Base-by-base conservation (phyloP, 1,140 invertebrate species). In the Drosophila paulistorum region DNA sequence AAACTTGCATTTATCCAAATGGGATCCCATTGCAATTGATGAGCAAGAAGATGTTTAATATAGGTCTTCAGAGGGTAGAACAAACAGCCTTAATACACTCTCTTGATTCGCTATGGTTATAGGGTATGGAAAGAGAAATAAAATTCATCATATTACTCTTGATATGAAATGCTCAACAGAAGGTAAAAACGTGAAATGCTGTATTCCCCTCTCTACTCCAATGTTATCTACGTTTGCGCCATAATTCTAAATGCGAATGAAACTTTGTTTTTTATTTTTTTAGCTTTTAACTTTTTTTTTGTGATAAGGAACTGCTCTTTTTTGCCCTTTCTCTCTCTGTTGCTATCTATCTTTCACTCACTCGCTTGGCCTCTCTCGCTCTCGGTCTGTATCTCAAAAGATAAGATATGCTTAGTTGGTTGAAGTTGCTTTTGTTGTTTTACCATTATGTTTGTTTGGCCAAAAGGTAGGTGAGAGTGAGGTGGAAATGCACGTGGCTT, bases 211-310 rank as follows among this genome's bases (percentile, higher is more conserved):
- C 17, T 51, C 11, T 9, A 17, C 14, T 74, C 65, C 30, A 68
- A 59, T 70, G 72, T 87, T 89, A 87, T 89, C 84, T 67, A 63
- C 69, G 55, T 83, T 85, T 87, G 51, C 68, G 81, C 74, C 81
- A 85, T 85, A 84, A 77, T 77, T 77, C 81, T 39, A 59, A 74
- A 77, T 66, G 77, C 65, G 67, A 79, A 82, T 86, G 79, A 76
- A 85, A 79, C 30, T 30, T 30, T 30, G 5, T 30, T 30, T 30
- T 30, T n/a, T n/a, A n/a, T n/a, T 30, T 79, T 51, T 51, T 20
- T 54, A 81, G 72, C 71, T 82, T 86, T 79, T 69, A 62, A 68
- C 67, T 71, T 65, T 23, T 14, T 65, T 14, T 65, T 30, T 14
- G 17, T 63, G 83, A 83, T 86, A 86, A 87, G 76, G 55, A 58